A percentile compares a stretch with the other conserved stretches of the same genome.
phyloP scores from a whole-genome alignment of 2,888 invertebrate species.

The Masnerella sp. region DNA sequence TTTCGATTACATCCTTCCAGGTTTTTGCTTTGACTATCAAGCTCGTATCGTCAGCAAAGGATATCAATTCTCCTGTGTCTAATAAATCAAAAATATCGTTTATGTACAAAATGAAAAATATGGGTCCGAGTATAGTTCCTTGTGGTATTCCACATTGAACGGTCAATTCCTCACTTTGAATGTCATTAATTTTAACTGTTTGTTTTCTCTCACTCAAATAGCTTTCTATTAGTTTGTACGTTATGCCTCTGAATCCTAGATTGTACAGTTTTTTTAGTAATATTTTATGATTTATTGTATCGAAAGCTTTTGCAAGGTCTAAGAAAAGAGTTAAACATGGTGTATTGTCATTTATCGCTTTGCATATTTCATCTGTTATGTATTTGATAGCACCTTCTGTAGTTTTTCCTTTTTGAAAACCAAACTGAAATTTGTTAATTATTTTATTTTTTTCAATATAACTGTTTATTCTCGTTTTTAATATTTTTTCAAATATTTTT shows the following conservation, averaged over 20 bases:
- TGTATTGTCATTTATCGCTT: background rate
- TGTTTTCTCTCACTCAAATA: conserved; percentile 15
- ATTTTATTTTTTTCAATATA: conserved; percentile 3
- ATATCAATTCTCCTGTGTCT: background rate
- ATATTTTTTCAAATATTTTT: conserved; percentile 17
- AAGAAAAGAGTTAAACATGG: conserved; percentile 10
- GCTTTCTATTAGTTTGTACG: background rate
- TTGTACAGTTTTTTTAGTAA: conserved; percentile 4
- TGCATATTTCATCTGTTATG: background rate
- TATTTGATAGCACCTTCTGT: conserved; percentile 1
- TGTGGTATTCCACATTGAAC: background rate
- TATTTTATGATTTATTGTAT: conserved; percentile 19
- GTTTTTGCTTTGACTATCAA: background rate
- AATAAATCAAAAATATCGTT: conserved; percentile 1
- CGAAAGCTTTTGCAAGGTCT: conserved; percentile 26
- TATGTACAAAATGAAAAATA: conserved; percentile 8
- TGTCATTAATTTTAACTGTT: background rate
- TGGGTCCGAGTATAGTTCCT: conserved; percentile 12
- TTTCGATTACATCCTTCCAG: background rate
- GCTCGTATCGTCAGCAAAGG: conserved; percentile 11
- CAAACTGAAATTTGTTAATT: conserved; percentile 5
- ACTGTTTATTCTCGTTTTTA: background rate
- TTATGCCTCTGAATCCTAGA: conserved; percentile 6
- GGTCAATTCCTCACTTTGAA: background rate
- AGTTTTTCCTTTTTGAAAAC: conserved; percentile 6